These are phyloP conservation scores for Abramis brama DNA, from an alignment of 2,113 vertebrate genomes.

Conservation along the genomic window DNA sequence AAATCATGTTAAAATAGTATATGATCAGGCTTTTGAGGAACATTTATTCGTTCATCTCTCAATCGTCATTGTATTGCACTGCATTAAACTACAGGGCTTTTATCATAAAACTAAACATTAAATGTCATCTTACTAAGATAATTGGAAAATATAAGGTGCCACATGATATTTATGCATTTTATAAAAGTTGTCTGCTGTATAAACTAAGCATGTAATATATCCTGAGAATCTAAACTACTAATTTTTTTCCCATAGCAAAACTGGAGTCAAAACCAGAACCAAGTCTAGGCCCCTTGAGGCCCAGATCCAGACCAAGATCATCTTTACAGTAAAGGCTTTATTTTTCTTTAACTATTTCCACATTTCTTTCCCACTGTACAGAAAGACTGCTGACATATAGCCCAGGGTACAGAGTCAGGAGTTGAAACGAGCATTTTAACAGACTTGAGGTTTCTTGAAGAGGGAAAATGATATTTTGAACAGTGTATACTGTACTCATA, in stretches of 20 bases:
- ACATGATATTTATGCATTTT: neutral
- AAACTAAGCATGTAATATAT: neutral
- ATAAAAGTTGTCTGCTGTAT: neutral
- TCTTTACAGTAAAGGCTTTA: constrained; percentile 4
- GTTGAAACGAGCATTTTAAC: neutral
- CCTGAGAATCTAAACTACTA: neutral
- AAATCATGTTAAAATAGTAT: no score
- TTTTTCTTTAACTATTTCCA: neutral
- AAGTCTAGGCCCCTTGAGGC: neutral
- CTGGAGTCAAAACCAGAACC: neutral
- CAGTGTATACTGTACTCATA: constrained; percentile 13
- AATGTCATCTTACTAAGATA: neutral
- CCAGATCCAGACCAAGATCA: neutral
- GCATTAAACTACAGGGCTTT: no score
- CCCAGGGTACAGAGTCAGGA: neutral
- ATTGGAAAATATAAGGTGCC: neutral
- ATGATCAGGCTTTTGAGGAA: no score
- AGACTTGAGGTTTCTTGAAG: constrained; percentile 12
- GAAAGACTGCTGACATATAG: neutral
- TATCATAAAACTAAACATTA: neutral
- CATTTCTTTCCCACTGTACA: neutral
- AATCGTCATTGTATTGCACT: no score
- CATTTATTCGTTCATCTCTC: no score
- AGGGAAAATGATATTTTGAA: constrained; percentile 1
- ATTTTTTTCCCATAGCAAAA: neutral